A percentile compares a stretch with the other conserved stretches of the same genome.
Conservation (phyloP, 2,113 vertebrate species). For the Callionymus lyra region DNA sequence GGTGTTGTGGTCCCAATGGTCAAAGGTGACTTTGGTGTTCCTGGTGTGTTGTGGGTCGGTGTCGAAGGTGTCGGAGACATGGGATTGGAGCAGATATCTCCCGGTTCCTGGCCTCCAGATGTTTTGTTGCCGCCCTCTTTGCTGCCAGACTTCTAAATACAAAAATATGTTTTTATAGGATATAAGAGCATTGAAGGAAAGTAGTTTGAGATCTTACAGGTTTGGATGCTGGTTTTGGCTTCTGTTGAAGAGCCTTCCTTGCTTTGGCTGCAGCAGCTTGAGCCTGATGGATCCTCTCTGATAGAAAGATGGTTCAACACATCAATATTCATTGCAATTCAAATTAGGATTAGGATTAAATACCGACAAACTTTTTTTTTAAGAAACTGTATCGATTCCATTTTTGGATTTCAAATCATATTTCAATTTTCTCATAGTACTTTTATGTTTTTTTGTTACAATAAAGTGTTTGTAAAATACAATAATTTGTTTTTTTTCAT, state of each 20-base stretch:
- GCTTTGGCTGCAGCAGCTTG: slow-evolving; percentile 96
- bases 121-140: slow-evolving; percentile 78
- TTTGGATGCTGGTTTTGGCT: slow-evolving; percentile 88
- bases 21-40: slow-evolving; percentile 80
- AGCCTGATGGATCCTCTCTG: slow-evolving; percentile 95
- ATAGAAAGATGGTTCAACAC: too few relatives aligned
- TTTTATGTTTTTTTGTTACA: too few relatives aligned
- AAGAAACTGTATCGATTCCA: too few relatives aligned
- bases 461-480: too few relatives aligned
- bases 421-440: too few relatives aligned
- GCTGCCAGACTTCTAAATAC: slow-evolving; percentile 75
- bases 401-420: too few relatives aligned
- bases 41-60: slow-evolving; percentile 57
- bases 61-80: slow-evolving; percentile 74
- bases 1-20: slow-evolving; percentile 61
- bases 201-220: slow-evolving; percentile 63
- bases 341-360: too few relatives aligned
- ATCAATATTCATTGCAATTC: too few relatives aligned
- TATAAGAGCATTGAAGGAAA: not conserved
- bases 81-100: slow-evolving; percentile 58
- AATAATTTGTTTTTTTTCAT: too few relatives aligned
- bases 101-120: slow-evolving; percentile 65
- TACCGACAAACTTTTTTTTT: too few relatives aligned
- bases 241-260: slow-evolving; percentile 92
- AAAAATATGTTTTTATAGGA: slow-evolving; percentile 2